Evolutionary conservation across 2,113 vertebrate genomes (phyloP).

Genomic region (Heterotilapia buettikoferi): DNA sequence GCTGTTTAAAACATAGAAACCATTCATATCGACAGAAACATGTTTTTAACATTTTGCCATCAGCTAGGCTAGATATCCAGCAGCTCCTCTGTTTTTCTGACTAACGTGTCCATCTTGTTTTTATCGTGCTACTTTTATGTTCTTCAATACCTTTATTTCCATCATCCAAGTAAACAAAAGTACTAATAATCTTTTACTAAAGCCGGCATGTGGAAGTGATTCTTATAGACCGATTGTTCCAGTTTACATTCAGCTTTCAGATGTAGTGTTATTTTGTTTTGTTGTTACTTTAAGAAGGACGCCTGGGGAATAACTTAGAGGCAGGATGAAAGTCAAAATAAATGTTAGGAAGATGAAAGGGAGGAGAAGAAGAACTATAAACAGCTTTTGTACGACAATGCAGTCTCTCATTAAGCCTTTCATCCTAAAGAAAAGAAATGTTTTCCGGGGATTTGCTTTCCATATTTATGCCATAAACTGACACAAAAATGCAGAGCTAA

Average conservation of each 20-base stretch:
- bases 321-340: background rate
- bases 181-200: conserved; percentile 6
- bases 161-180: background rate
- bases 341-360: background rate
- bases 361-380: background rate
- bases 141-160: background rate
- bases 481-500: background rate
- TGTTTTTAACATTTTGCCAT: conserved; percentile 46
- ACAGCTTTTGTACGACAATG: background rate
- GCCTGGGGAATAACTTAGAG: background rate
- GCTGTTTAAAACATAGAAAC: conserved; percentile 20
- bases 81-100: conserved; percentile 12
- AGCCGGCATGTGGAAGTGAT: conserved; percentile 17
- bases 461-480: background rate
- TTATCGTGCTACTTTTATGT: background rate
- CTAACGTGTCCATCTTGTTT: conserved; percentile 19
- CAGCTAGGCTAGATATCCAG: conserved; percentile 3
- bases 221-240: background rate
- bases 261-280: conserved; percentile 26
- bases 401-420: background rate
- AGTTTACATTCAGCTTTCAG: conserved; percentile 13
- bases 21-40: conserved; percentile 8
- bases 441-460: background rate
- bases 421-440: background rate
- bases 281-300: background rate